Base-by-base conservation (phyloP, 2,888 invertebrate genomes). In the Mechanitis mazaeus region DNA sequence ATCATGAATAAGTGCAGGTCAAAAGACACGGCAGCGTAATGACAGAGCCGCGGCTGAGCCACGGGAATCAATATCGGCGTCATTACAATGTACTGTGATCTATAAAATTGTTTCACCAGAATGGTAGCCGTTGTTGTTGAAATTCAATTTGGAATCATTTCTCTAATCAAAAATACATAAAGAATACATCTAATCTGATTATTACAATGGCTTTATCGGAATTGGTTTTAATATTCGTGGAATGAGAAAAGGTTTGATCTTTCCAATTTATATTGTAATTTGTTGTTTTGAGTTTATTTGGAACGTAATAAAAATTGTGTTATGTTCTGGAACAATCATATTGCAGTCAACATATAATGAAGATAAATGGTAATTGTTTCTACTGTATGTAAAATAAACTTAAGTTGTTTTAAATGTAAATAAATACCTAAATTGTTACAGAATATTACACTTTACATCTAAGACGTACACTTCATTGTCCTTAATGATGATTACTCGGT, bases 11-110 rank as follows among this genome's bases (percentile, higher is more conserved):
- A 84, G 80, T 75, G 70, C 71, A 71, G 85, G 85, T 87, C 88
- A 87, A 82, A 81, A 84, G 83, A 84, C 83, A 84, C 84, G 83
- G 83, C 76, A 64, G 70, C 69, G 75, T 87, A 88, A 88, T 87
- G 78, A 87, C 80, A 86, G 83, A 78, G 78, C 76, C 72, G 68
- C 71, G 74, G 75, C 76, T 75, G 77, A 73, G 73, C 75, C 74
- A 64, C 62, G 72, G 74, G 78, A 81, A 81, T 77, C 84, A 78
- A 84, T 78, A 72, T 69, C 66, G 57, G 59, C 47, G 68, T 64
- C 70, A 72, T 74, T 72, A 73, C 70, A 59, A 38, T 59, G 63
- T 58, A 68, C 67, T 65, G 62, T 64, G 66, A 65, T 70, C 71
- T 67, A 66, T 75, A 68, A 74, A 79, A 81, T 82, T 76, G 77